A percentile compares a stretch with the other conserved stretches of the same genome.
Evolutionary conservation across 2,797 vertebrate species (phyloP).

Genomic region (Geotrypetes seraphini): DNA sequence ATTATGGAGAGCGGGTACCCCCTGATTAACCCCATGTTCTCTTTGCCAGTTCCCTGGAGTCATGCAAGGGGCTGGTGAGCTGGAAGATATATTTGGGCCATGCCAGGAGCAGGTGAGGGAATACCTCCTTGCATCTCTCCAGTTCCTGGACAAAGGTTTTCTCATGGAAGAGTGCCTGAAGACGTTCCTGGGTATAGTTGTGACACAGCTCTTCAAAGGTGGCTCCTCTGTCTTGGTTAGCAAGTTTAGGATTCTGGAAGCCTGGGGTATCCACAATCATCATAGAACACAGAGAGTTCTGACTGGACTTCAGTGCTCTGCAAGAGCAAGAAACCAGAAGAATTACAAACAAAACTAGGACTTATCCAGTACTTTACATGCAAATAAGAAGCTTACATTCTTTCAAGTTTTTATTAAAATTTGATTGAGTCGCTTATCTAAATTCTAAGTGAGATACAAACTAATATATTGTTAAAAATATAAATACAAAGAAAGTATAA

Average conservation of each 20-base stretch:
- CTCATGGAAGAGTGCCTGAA: conserved; percentile 89
- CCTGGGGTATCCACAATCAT: conserved; percentile 92
- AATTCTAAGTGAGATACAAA: too few relatives aligned
- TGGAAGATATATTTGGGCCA: too few relatives aligned
- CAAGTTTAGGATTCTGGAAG: conserved; percentile 85
- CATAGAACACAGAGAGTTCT: conserved; percentile 86
- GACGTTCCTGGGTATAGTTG: conserved; percentile 91
- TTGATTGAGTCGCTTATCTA: too few relatives aligned
- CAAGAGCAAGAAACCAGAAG: neutral
- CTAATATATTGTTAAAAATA: too few relatives aligned
- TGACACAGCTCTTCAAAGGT: conserved; percentile 95
- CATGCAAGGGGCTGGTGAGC: too few relatives aligned
- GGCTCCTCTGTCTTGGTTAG: conserved; percentile 70
- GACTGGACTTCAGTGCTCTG: conserved; percentile 92
- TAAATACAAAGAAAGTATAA: too few relatives aligned
- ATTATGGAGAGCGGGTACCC: too few relatives aligned
- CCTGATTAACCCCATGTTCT: too few relatives aligned
- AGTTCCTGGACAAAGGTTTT: conserved; percentile 81
- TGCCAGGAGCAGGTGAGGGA: neutral
- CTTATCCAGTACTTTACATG: too few relatives aligned
- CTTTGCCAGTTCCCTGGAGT: neutral
- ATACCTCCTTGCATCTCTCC: conserved; percentile 93
- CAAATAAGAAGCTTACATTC: too few relatives aligned
- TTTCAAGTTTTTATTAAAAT: too few relatives aligned
- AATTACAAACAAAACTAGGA: too few relatives aligned